Base-by-base conservation (phyloP, 2,113 vertebrate genomes). In the Saimiri boliviensis region DNA sequence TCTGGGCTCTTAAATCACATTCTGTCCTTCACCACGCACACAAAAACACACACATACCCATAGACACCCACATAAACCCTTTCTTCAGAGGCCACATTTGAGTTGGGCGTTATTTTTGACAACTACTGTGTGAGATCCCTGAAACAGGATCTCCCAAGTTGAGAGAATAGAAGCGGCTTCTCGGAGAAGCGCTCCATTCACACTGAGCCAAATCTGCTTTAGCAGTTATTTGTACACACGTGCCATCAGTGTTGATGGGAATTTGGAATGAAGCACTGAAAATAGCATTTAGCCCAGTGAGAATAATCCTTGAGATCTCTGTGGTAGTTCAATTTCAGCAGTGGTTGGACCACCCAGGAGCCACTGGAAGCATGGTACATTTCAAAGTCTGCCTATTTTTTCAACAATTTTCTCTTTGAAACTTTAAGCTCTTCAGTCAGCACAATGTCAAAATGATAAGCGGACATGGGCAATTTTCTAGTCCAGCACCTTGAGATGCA, bases 261-360 rank as follows among this genome's bases (percentile, higher is more conserved):
- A 47, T 95, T 54, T 96, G 95, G 81, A 89, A 80, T 9, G 40
- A 58, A 77, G 47, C 86, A 52, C 79, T 91, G 79, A 47, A 83
- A 80, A 47, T 73, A 74, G 52, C 21, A 16, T 30, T 82, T 47
- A 91, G 74, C 52, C 90, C 91, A 76, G 5, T 14, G 79, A 92
- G 79, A 19, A 27, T 58, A 91, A 90, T 60, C 91, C 79, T 93
- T 95, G 91, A 73, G 37, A 70, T 60, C 63, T 91, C 90, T 71
- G 35, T n/a, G 58, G 58, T 40, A 76, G 95, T 83, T 96, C 74
- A n/a, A 54, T 58, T 86, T 80, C 66, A 83, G n/a, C 71, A 25
- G 37, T 12, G 23, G 32, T 40, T 85, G 76, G 93, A 95, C 93
- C 93, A 93, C 95, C 97, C 95, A 87, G 60, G 86, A 94, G 79